Evolutionary conservation across 2,113 vertebrate genomes (phyloP).

Genomic region (Tyto alba): DNA sequence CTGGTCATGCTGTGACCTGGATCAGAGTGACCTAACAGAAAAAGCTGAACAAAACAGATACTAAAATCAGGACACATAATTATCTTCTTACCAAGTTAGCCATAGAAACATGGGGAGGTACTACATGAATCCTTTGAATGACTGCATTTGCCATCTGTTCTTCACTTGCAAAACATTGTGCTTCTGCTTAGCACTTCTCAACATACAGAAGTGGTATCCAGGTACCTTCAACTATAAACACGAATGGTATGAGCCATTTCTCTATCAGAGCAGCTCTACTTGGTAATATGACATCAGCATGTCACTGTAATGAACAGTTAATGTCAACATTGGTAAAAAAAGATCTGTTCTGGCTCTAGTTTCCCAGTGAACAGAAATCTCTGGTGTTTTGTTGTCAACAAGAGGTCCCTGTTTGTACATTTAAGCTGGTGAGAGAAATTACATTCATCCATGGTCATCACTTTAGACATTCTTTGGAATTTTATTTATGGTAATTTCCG

Average conservation of each 20-base stretch:
- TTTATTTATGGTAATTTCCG: not conserved
- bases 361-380: not conserved
- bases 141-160: constrained; percentile 31
- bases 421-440: not conserved
- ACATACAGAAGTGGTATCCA: accelerated
- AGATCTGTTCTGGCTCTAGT: not conserved
- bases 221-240: not conserved
- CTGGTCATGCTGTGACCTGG: not conserved
- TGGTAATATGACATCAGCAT: not conserved
- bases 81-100: not conserved
- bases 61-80: constrained; percentile 12
- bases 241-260: not conserved
- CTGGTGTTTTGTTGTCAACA: not conserved
- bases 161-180: not conserved
- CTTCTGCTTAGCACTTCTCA: not conserved
- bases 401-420: not conserved
- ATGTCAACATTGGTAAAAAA: not conserved
- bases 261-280: not conserved
- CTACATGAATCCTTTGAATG: not conserved
- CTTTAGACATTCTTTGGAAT: not conserved
- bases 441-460: not conserved
- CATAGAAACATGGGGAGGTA: not conserved
- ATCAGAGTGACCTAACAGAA: not conserved
- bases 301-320: not conserved
- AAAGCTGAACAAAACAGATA: constrained; percentile 2